Conservation (phyloP, 2,888 invertebrate species). For the Clistopyga incitator region DNA sequence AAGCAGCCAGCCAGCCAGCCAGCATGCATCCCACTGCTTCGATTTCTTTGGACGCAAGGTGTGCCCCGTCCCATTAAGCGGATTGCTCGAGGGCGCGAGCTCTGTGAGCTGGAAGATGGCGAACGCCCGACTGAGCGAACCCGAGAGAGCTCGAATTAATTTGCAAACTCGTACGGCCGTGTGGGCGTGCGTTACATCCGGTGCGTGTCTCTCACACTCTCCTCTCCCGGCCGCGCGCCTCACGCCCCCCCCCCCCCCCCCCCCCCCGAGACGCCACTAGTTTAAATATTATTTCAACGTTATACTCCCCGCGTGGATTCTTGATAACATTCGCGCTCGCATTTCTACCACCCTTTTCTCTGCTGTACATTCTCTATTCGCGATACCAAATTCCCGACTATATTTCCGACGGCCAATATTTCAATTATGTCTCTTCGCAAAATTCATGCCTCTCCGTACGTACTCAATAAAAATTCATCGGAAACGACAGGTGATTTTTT, state of each 20-base stretch:
- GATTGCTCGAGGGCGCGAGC: constrained; percentile 68
- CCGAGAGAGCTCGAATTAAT: constrained; percentile 69
- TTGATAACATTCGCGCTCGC: constrained; percentile 48
- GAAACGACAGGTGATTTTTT: too few relatives aligned
- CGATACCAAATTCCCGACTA: constrained; percentile 1
- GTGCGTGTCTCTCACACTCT: constrained; percentile 65
- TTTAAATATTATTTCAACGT: constrained; percentile 67
- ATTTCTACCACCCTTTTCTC: not conserved
- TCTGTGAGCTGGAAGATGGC: constrained; percentile 51
- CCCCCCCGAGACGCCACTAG: constrained; percentile 52
- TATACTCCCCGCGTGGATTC: constrained; percentile 51
- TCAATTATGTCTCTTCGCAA: not conserved
- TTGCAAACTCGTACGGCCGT: constrained; percentile 69
- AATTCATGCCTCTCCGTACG: not conserved
- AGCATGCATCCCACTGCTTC: constrained; percentile 77
- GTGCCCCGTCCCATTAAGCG: constrained; percentile 77
- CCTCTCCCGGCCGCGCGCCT: constrained; percentile 30
- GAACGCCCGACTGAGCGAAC: constrained; percentile 48
- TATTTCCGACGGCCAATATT: not conserved
- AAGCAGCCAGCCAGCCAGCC: not conserved
- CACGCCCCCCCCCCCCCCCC: constrained; percentile 5
- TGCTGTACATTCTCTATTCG: constrained; percentile 3
- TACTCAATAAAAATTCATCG: not conserved
- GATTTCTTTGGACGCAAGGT: constrained; percentile 81
- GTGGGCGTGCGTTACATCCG: constrained; percentile 71